phyloP scores from a whole-genome alignment of 2,113 vertebrate species.

The Barnardius zonarius region DNA sequence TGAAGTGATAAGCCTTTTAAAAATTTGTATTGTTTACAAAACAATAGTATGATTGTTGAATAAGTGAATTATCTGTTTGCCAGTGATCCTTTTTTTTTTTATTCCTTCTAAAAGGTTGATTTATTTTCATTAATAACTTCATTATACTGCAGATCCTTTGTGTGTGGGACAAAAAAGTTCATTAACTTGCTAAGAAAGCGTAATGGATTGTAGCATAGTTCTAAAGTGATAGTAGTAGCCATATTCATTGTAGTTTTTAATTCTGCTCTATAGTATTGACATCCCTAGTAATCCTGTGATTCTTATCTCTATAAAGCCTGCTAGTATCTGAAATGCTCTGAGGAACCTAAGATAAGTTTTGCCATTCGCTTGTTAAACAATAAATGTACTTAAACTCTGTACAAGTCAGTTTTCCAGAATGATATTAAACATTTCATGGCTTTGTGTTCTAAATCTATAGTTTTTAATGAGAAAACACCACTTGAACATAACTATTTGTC shows the following conservation, averaged over 20 bases:
- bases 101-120: slow-evolving; percentile 25
- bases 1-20: slow-evolving; percentile 14
- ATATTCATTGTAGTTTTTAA: slow-evolving; percentile 48
- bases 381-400: slow-evolving; percentile 49
- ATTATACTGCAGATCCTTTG: neutral
- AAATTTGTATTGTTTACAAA: slow-evolving; percentile 32
- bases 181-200: neutral
- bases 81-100: slow-evolving; percentile 3
- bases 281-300: slow-evolving; percentile 47
- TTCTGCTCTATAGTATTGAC: slow-evolving; percentile 22
- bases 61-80: slow-evolving; percentile 21
- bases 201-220: slow-evolving; percentile 37
- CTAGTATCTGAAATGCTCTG: slow-evolving; percentile 56
- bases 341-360: slow-evolving; percentile 53
- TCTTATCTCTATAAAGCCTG: slow-evolving; percentile 48
- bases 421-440: slow-evolving; percentile 39
- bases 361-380: slow-evolving; percentile 56
- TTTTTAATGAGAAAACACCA: slow-evolving; percentile 7
- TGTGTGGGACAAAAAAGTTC: slow-evolving; percentile 40
- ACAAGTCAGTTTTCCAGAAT: slow-evolving; percentile 23
- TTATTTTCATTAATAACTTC: slow-evolving; percentile 49
- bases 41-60: slow-evolving; percentile 11
- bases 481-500: slow-evolving; percentile 2
- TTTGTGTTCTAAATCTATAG: slow-evolving; percentile 29
- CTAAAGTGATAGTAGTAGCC: slow-evolving; percentile 57